Base-by-base conservation (phyloP, 2,113 vertebrate genomes). In the Picathartes gymnocephalus region DNA sequence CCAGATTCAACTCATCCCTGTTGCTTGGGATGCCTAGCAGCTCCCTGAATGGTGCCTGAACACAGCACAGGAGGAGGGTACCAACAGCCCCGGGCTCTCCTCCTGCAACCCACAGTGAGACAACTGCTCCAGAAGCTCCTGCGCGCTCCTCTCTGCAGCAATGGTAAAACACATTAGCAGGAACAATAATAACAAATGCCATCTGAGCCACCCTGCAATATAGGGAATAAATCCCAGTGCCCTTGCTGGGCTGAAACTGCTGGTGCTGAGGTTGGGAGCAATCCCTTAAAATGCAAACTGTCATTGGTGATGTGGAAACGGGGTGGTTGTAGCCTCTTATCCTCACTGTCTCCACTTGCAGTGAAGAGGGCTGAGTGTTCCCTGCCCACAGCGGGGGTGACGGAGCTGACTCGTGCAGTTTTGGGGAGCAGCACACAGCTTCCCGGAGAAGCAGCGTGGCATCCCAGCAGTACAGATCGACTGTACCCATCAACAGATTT, bases 331-430 rank as follows among this genome's bases (percentile, higher is more conserved):
- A 48, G 50, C 47, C 54, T 80, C 73, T 64, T 40, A 16, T 7
- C 66, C 72, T 71, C 45, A 1, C 17, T 69, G 50, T 66, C 70
- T 45, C 31, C 42, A 9, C 31, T 23, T 33, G 58, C 21, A 45
- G 6, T 37, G 23, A 15, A 42, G 37, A 61, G 54, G 45, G 40
- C 76, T 33, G 18, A 20, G 44, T 10, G 22, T 56, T 37, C 33
- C 40, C 13, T 47, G 84, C 35, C n/a, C 2, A 0, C 45, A 3
- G 9, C 0, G 0, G 33, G 39, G 11, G 9, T 37, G 58, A 9
- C 4, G 5, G 50, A 48, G 62, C 50, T 9, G 40, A 13, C 73
- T 56, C 0, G 0, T 11, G 47, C 7, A 1, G 48, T 87, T 58
- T 40, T 0, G 4, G 64, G 72, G 54, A 73, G 66, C 54, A 47